These are phyloP conservation scores for Drosophila parabipectinata DNA, from an alignment of 1,140 invertebrate genomes.

Conservation along the genomic window DNA sequence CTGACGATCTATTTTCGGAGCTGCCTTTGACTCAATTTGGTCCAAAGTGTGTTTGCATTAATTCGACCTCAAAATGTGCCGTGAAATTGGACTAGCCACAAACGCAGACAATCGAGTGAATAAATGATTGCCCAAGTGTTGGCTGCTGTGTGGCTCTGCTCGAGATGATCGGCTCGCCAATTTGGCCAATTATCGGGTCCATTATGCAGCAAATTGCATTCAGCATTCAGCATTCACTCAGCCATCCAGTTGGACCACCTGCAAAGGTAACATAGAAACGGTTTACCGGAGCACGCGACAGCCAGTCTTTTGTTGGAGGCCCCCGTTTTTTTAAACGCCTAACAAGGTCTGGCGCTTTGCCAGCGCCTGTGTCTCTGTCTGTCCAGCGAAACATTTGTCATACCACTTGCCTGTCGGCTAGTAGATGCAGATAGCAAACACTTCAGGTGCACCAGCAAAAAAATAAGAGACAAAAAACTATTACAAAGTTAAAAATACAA, in stretches of 20 bases:
- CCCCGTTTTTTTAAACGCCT: slow-evolving; percentile 53
- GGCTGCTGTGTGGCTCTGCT: neutral
- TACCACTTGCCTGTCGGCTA: slow-evolving; percentile 35
- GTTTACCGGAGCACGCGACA: slow-evolving; percentile 36
- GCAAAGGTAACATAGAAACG: slow-evolving; percentile 20
- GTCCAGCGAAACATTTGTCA: slow-evolving; percentile 61
- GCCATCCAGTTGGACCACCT: slow-evolving; percentile 48
- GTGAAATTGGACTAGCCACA: slow-evolving; percentile 57
- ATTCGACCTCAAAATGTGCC: slow-evolving; percentile 62
- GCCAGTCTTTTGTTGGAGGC: slow-evolving; percentile 51
- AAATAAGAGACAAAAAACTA: neutral
- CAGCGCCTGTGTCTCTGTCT: slow-evolving; percentile 19
- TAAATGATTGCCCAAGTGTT: slow-evolving; percentile 35
- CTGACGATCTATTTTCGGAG: slow-evolving; percentile 43
- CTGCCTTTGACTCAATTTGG: slow-evolving; percentile 52
- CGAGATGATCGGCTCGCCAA: slow-evolving; percentile 15
- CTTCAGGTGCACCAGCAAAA: slow-evolving; percentile 16
- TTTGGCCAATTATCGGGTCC: slow-evolving; percentile 28
- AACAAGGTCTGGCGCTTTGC: slow-evolving; percentile 63
- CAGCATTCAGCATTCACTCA: slow-evolving; percentile 45
- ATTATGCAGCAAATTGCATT: slow-evolving; percentile 52
- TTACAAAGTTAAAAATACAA: neutral
- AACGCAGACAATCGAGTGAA: neutral
- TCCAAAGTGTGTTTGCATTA: slow-evolving; percentile 60
- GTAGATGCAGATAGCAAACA: slow-evolving; percentile 33